These are phyloP conservation scores for Onychostoma macrolepis DNA, from an alignment of 2,113 vertebrate species.

Conservation along the genomic window DNA sequence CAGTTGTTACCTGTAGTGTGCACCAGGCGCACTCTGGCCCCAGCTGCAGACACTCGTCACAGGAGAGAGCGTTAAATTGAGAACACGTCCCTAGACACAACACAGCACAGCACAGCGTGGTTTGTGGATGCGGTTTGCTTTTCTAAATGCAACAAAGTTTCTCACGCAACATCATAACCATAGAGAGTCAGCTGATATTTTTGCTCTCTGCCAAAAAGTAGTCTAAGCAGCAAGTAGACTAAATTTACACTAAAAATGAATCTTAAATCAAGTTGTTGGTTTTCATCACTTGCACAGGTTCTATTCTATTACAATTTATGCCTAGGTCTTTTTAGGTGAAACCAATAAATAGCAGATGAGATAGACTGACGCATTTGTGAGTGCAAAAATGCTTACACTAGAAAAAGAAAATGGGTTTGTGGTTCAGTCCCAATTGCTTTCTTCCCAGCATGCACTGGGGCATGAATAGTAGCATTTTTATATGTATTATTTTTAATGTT, in stretches of 20 bases:
- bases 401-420: neutral
- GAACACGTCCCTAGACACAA: slow-evolving; percentile 82
- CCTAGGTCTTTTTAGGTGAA: neutral
- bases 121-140: slow-evolving; percentile 36
- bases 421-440: neutral
- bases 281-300: neutral
- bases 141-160: slow-evolving; percentile 19
- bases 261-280: neutral
- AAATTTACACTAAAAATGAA: neutral
- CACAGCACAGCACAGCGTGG: neutral
- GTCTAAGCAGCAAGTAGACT: neutral
- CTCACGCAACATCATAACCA: slow-evolving; percentile 35
- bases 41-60: slow-evolving; percentile 88
- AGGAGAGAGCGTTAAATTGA: slow-evolving; percentile 79
- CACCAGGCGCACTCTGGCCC: slow-evolving; percentile 94
- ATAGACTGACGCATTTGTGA: neutral
- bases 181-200: neutral
- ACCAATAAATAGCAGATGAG: neutral
- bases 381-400: neutral
- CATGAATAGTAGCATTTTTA: neutral
- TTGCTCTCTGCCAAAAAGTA: neutral
- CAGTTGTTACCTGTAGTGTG: slow-evolving; percentile 85
- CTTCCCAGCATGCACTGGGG: neutral
- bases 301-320: neutral
- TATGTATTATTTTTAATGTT: neutral